Conservation (phyloP, 2,113 vertebrate genomes). For the Rhabdornis inornatus region DNA sequence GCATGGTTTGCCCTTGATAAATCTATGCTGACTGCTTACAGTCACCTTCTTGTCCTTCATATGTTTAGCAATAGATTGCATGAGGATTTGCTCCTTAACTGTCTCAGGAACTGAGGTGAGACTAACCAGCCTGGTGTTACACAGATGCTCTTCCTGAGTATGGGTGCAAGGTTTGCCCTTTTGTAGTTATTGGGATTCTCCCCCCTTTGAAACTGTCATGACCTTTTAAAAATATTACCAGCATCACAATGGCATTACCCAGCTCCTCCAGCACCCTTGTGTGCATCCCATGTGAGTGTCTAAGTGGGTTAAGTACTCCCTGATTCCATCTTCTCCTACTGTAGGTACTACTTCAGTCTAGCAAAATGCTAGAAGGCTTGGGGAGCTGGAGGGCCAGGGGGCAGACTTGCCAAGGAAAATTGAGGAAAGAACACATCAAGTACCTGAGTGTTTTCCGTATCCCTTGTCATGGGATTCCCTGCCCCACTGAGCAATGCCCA, state of each 20-base stretch:
- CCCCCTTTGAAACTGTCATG: not conserved
- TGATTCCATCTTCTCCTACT: not conserved
- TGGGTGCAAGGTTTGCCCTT: not conserved
- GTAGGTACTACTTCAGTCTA: not conserved
- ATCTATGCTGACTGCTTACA: not conserved
- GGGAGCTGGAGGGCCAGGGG: not conserved
- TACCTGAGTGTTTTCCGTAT: not conserved
- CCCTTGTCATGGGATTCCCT: not conserved
- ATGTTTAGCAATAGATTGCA: not conserved
- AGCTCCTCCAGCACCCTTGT: not conserved
- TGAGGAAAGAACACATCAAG: fast-evolving
- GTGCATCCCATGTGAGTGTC: not conserved
- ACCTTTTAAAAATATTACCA: not conserved
- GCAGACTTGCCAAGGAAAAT: not conserved
- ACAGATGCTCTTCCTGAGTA: not conserved
- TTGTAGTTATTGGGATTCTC: not conserved
- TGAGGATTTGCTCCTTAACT: not conserved
- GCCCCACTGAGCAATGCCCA: not conserved
- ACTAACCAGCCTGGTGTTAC: not conserved
- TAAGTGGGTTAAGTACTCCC: not conserved
- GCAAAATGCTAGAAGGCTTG: not conserved
- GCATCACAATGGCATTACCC: not conserved
- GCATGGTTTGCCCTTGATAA: not conserved
- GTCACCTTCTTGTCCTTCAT: not conserved
- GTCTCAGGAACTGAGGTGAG: not conserved